These are phyloP conservation scores for Charadrius vociferus DNA, from an alignment of 2,113 vertebrate genomes.

Conservation along the genomic window DNA sequence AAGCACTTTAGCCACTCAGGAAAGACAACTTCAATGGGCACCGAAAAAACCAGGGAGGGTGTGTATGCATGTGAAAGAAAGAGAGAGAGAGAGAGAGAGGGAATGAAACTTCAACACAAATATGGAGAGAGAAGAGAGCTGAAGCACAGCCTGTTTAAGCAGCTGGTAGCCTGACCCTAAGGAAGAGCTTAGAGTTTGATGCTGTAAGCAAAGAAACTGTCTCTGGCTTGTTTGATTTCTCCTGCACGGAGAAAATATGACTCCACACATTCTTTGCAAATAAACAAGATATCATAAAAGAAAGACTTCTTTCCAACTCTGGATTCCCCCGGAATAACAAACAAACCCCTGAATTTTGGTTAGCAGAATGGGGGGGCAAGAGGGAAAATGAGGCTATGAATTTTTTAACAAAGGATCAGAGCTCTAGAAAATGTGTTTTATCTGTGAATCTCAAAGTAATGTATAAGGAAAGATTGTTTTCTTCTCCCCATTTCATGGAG, in stretches of 20 bases:
- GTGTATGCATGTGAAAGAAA: neutral
- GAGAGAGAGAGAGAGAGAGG: neutral
- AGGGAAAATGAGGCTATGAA: neutral
- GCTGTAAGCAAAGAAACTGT: conserved; percentile 4
- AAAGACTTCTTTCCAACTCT: neutral
- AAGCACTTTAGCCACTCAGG: neutral
- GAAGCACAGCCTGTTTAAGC: neutral
- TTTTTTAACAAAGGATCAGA: conserved; percentile 26
- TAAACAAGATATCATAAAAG: neutral
- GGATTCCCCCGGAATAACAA: neutral
- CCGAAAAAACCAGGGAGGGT: neutral
- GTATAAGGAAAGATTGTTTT: neutral
- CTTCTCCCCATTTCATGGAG: neutral
- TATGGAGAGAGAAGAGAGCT: neutral
- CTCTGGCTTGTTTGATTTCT: conserved; percentile 7
- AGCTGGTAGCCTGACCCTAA: conserved; percentile 31
- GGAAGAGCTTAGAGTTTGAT: neutral
- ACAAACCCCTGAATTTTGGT: neutral
- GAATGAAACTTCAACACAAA: neutral
- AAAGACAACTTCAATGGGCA: neutral
- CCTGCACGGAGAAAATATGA: neutral
- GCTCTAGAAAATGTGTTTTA: neutral
- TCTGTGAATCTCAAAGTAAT: neutral
- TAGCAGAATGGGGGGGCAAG: neutral
- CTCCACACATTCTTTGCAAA: neutral